phyloP scores from a whole-genome alignment of 2,797 vertebrate species.

The Parauchenoglanis ngamensis region DNA sequence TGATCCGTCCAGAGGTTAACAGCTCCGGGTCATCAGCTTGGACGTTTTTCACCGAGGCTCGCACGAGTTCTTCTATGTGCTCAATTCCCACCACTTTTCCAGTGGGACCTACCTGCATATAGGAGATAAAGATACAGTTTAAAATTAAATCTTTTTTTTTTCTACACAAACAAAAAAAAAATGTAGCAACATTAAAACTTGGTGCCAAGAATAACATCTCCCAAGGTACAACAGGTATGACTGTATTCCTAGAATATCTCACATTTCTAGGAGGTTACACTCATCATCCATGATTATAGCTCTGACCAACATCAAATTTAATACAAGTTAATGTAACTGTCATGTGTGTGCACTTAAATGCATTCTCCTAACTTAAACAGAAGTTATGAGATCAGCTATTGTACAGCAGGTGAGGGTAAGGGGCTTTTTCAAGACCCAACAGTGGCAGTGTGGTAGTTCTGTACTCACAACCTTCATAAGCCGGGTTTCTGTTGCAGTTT shows the following conservation, averaged over 20 bases:
- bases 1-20: constrained; percentile 81
- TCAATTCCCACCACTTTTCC: constrained; percentile 88
- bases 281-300: not conserved
- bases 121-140: not conserved
- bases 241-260: too few species aligned
- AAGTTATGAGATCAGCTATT: not conserved
- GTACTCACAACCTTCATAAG: not conserved
- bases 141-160: not conserved
- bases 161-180: not conserved
- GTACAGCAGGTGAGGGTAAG: not conserved
- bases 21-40: constrained; percentile 80
- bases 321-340: not conserved
- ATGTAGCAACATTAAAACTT: not conserved
- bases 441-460: not conserved
- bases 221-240: not conserved
- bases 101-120: constrained; percentile 75
- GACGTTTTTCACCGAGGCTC: constrained; percentile 80
- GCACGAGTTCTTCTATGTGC: constrained; percentile 87
- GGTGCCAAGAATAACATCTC: not conserved
- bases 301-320: not conserved
- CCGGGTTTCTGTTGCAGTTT: too few species aligned
- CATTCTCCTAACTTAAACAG: not conserved
- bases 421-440: not conserved
- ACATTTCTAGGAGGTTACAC: not conserved
- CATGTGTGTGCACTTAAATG: not conserved